A percentile compares a stretch with the other conserved stretches of the same genome.
Conservation (phyloP, 2,113 vertebrate species). For the Origma solitaria region DNA sequence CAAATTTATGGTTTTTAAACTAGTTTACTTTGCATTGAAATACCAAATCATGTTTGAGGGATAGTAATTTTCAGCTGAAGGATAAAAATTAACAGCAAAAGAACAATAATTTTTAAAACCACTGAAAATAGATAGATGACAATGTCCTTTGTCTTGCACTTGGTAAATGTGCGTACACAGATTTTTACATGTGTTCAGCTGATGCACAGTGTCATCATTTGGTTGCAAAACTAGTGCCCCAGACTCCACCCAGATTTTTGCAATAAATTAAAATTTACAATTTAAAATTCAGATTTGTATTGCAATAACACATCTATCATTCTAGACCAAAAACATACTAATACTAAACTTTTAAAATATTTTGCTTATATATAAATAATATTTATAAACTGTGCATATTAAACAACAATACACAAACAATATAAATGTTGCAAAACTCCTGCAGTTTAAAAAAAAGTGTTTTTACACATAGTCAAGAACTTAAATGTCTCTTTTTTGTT, state of each 20-base stretch:
- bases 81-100: not conserved
- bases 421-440: not conserved
- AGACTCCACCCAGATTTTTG: not conserved
- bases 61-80: not conserved
- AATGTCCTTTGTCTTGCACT: not conserved
- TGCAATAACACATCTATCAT: not conserved
- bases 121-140: not conserved
- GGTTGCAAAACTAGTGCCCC: not conserved
- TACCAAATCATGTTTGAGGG: not conserved
- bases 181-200: not conserved
- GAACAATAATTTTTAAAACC: not conserved
- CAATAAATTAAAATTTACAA: not conserved
- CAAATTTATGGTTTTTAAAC: not conserved
- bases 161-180: not conserved
- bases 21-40: not conserved
- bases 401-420: not conserved
- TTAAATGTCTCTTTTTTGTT: not conserved
- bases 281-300: not conserved
- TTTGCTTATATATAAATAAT: not conserved
- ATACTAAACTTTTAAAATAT: not conserved
- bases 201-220: not conserved
- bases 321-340: not conserved
- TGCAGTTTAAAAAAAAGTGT: not conserved
- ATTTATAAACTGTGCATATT: not conserved
- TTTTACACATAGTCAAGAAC: not conserved